These are phyloP conservation scores for Pteruthius melanotis DNA, from an alignment of 2,113 vertebrate species.

Conservation along the genomic window DNA sequence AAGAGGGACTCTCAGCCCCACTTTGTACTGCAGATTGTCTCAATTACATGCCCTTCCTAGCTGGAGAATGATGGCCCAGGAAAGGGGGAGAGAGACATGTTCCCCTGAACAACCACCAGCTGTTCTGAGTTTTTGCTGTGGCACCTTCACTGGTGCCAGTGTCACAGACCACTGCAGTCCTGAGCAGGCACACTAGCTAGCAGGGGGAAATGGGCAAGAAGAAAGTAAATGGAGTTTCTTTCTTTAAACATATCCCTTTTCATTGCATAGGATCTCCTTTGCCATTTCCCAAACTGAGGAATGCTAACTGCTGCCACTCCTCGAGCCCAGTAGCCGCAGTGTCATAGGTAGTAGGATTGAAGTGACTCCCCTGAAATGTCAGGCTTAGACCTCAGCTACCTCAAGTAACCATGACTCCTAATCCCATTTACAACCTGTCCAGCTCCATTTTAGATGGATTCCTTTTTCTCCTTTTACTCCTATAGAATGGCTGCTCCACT, in stretches of 20 bases:
- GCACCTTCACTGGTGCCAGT: background rate
- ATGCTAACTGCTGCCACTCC: background rate
- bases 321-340: accelerated
- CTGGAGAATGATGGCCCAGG: background rate
- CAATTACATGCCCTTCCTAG: background rate
- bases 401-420: slow-evolving; percentile 7
- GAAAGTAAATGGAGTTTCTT: background rate
- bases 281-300: background rate
- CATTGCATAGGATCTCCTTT: background rate
- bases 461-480: background rate
- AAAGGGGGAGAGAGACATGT: background rate
- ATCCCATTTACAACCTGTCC: background rate
- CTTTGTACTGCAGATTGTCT: background rate
- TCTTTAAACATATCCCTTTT: background rate
- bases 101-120: background rate
- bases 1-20: background rate
- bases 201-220: background rate
- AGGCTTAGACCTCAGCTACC: background rate
- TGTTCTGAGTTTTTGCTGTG: background rate
- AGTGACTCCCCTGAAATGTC: background rate
- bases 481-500: background rate
- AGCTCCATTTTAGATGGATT: background rate
- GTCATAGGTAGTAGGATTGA: background rate
- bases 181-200: background rate
- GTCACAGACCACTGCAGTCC: background rate